Evolutionary conservation across 2,113 vertebrate species (phyloP).

Genomic region (Thalassarche chlororhynchos): DNA sequence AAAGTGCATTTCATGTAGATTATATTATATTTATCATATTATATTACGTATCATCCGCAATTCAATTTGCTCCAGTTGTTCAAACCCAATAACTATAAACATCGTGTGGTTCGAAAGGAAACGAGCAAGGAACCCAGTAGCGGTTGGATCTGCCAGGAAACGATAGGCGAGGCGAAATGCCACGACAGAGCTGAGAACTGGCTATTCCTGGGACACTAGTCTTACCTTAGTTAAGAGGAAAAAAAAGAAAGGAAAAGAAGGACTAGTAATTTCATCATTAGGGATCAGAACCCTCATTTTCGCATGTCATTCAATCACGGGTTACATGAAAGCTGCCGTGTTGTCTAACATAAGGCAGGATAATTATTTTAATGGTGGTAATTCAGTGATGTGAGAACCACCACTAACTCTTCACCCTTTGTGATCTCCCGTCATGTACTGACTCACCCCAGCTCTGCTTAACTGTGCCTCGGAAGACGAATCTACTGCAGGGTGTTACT

Average conservation of each 20-base stretch:
- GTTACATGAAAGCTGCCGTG: not conserved
- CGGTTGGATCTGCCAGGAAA: not conserved
- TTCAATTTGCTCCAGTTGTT: not conserved
- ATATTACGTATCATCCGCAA: not conserved
- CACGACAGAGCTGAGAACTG: not conserved
- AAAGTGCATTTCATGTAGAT: not conserved
- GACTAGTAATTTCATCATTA: not conserved
- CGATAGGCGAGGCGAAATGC: not conserved
- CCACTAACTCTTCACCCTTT: not conserved
- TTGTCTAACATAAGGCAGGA: not conserved
- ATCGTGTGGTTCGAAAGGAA: not conserved
- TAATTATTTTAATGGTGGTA: not conserved
- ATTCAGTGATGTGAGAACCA: not conserved
- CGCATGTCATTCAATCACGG: not conserved
- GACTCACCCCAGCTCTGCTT: not conserved
- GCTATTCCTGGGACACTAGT: not conserved
- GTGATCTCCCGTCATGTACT: not conserved
- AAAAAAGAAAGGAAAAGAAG: not conserved
- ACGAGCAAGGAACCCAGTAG: not conserved
- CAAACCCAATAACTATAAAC: not conserved
- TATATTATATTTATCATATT: not conserved
- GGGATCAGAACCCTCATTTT: not conserved
- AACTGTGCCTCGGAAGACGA: not conserved
- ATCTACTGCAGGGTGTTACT: not conserved
- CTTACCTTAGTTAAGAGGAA: not conserved